Percentiles rank a stretch among this genome's conserved stretches.
phyloP scores from a whole-genome alignment of 2,888 invertebrate genomes.

The Lottia gigantea region DNA sequence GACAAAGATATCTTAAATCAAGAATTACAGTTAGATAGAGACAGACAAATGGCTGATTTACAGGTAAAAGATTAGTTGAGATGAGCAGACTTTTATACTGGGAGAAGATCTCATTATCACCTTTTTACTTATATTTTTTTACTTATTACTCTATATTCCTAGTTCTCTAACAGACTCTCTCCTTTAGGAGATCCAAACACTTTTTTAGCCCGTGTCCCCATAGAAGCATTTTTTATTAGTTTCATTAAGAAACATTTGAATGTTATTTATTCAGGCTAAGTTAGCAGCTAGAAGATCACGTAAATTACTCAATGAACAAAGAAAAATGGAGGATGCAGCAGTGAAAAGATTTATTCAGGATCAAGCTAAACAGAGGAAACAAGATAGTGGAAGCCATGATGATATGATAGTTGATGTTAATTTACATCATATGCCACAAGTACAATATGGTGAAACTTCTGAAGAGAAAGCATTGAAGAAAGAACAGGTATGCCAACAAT shows the following conservation, averaged over 20 bases:
- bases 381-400: slow-evolving; percentile 19
- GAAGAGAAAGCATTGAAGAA: slow-evolving; percentile 61
- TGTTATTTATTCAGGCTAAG: slow-evolving; percentile 48
- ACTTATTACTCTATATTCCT: no score
- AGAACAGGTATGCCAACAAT: slow-evolving; percentile 49
- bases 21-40: slow-evolving; percentile 49
- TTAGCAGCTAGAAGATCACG: slow-evolving; percentile 52
- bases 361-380: slow-evolving; percentile 57
- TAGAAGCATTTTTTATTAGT: no score
- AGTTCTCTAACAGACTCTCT: no score
- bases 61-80: slow-evolving; percentile 43
- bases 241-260: no score
- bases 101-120: no score
- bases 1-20: slow-evolving; percentile 49
- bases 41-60: slow-evolving; percentile 53
- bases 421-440: slow-evolving; percentile 47
- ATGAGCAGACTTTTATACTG: no score
- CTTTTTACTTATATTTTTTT: no score
- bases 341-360: slow-evolving; percentile 58
- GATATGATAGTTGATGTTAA: slow-evolving; percentile 35
- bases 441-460: slow-evolving; percentile 41
- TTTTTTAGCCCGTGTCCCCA: no score
- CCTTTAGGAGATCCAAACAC: no score
- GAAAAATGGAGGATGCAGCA: slow-evolving; percentile 54
- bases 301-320: slow-evolving; percentile 44